Evolutionary conservation across 2,888 invertebrate genomes (phyloP), one percentile per base, ranked within the genome.

Genomic region (Thalpophila matura): DNA sequence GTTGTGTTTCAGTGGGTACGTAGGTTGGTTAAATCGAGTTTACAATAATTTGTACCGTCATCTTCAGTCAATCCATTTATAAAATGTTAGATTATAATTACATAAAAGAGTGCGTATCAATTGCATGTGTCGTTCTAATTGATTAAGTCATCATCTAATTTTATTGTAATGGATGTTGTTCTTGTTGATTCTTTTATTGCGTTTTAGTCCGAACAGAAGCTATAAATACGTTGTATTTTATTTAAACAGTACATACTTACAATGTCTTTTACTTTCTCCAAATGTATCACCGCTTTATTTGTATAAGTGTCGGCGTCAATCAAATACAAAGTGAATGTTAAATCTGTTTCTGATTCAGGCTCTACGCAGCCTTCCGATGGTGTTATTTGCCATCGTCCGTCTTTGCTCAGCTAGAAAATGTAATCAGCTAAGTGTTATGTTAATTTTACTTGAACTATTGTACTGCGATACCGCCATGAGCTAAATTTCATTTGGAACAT

Each of bases 231-330:
- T 24, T 22, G 7, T n/a, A 14, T 38, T 10, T 12, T 10, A 53
- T n/a, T 9, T 18, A 33, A 24, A 35, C 2, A 10, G 1, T 14
- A 10, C 20, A 10, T 18, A 89, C 94, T 86, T 66, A 95, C 95
- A 66, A 95, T 92, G 62, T 95, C 94, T 72, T 92, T 94, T 0
- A 93, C 91, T 86, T 91, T 91, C 47, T 93, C 92, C 45, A 95
- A 77, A 55, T 93, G 91, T 66, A 95, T 83, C 3, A 94, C 84
- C 18, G 89, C 92, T 85, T 92, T 95, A 69, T 95, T 95, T 3
- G 89, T 87, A 64, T 93, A 94, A 3, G 86, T 86, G 40, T 87
- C 89, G 6, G 93, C 93, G 67, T 95, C 95, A 16, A 90, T 79
- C 47, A 95, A 82, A 74, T 88, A 92, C n/a, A 95, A 79, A 26